Evolutionary conservation across 2,888 invertebrate species (phyloP).

Genomic region (Entomobrya multifasciata): DNA sequence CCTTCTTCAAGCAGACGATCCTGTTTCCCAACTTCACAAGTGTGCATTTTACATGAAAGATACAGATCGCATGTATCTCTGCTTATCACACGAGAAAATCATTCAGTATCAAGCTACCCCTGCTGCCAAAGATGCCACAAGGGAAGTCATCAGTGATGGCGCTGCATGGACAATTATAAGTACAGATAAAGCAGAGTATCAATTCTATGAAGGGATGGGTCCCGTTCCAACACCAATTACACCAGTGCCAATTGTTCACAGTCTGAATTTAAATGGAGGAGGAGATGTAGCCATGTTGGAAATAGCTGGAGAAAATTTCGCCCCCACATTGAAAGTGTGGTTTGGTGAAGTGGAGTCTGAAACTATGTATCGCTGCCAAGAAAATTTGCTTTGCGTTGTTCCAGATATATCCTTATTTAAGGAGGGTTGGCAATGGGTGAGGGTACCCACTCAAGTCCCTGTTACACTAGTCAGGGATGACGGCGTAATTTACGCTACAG

Average conservation of each 20-base stretch:
- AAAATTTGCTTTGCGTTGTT: conserved; percentile 83
- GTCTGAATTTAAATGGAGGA: conserved; percentile 83
- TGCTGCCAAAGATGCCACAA: conserved; percentile 83
- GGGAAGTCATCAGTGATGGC: conserved; percentile 84
- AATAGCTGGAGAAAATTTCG: conserved; percentile 83
- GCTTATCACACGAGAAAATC: conserved; percentile 98
- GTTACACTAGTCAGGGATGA: conserved; percentile 84
- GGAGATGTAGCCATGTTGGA: conserved; percentile 84
- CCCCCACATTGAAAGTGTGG: conserved; percentile 83
- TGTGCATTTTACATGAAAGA: conserved; percentile 99
- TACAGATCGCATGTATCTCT: conserved; percentile 98
- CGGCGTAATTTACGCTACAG: conserved; percentile 84
- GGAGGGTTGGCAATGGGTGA: conserved; percentile 82
- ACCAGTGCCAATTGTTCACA: conserved; percentile 83
- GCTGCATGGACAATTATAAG: conserved; percentile 85
- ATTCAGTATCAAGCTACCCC: conserved; percentile 94
- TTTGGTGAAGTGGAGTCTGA: conserved; percentile 84
- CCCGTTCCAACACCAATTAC: conserved; percentile 83
- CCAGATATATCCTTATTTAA: conserved; percentile 83
- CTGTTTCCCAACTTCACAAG: conserved; percentile 99
- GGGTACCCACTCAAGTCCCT: conserved; percentile 83
- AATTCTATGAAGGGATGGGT: conserved; percentile 84
- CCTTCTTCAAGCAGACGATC: conserved; percentile 98
- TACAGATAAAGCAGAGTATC: conserved; percentile 85
- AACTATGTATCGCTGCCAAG: conserved; percentile 83